These are phyloP conservation scores for Drosophila repleta DNA, from an alignment of 1,140 invertebrate genomes.

Conservation along the genomic window DNA sequence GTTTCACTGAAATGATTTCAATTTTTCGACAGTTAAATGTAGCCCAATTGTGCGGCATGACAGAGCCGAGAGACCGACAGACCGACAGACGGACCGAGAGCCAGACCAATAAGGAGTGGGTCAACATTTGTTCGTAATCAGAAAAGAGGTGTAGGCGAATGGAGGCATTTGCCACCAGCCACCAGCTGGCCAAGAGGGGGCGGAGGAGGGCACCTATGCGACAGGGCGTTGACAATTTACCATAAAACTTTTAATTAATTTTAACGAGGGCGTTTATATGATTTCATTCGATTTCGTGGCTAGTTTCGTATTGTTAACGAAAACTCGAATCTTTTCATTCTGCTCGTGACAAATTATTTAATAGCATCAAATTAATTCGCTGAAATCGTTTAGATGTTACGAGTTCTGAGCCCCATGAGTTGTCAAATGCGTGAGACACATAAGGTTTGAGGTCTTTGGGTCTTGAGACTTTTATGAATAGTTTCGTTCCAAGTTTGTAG, in stretches of 20 bases:
- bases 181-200: background rate
- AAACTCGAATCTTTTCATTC: conserved; percentile 47
- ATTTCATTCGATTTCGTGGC: conserved; percentile 46
- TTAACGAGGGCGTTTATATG: conserved; percentile 81
- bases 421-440: conserved; percentile 60
- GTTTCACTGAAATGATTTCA: conserved; percentile 75
- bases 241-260: conserved; percentile 81
- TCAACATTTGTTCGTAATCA: conserved; percentile 45
- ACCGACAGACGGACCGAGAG: no score
- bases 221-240: conserved; percentile 78
- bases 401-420: conserved; percentile 74
- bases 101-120: conserved; percentile 36
- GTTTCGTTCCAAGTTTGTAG: background rate
- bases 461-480: background rate
- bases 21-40: conserved; percentile 69
- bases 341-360: conserved; percentile 75
- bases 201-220: conserved; percentile 8
- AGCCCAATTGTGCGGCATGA: conserved; percentile 68
- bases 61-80: conserved; percentile 46
- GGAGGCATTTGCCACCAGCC: background rate
- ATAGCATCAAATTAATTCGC: conserved; percentile 72
- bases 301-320: conserved; percentile 10
- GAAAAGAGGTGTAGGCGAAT: conserved; percentile 10
- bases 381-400: conserved; percentile 45
- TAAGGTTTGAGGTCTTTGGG: background rate